Evolutionary conservation across 2,888 invertebrate species (phyloP).

Genomic region (Oscheius sp.): DNA sequence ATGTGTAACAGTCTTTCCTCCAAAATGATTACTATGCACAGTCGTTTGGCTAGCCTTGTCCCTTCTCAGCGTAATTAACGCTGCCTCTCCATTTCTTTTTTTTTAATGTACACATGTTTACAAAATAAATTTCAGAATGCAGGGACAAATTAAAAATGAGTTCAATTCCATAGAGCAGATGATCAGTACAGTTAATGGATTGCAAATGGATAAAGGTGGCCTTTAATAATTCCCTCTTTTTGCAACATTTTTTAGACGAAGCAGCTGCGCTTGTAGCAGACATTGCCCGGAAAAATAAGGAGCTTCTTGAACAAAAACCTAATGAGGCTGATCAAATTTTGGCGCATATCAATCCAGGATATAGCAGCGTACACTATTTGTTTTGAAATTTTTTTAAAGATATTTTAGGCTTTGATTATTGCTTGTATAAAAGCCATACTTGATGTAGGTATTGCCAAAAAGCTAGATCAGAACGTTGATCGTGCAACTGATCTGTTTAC

Average conservation of each 20-base stretch:
- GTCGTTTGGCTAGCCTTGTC: slow-evolving; percentile 16
- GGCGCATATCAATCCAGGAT: slow-evolving; percentile 39
- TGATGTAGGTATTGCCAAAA: slow-evolving; percentile 38
- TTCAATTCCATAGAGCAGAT: slow-evolving; percentile 32
- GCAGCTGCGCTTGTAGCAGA: slow-evolving; percentile 44
- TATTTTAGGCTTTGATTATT: slow-evolving; percentile 43
- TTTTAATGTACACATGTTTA: not conserved
- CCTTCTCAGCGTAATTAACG: slow-evolving; percentile 1
- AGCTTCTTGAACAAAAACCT: slow-evolving; percentile 45
- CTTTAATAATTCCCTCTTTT: not conserved
- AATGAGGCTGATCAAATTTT: slow-evolving; percentile 48
- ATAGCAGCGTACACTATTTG: slow-evolving; percentile 39
- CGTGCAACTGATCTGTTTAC: slow-evolving; percentile 48
- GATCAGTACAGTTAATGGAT: not conserved
- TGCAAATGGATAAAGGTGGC: not conserved
- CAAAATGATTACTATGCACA: slow-evolving; percentile 34
- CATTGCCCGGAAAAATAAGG: slow-evolving; percentile 45
- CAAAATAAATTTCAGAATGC: slow-evolving; percentile 20
- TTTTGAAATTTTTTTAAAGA: not conserved
- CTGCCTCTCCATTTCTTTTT: not conserved
- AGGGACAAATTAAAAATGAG: not conserved
- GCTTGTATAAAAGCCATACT: slow-evolving; percentile 50
- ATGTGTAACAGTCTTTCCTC: slow-evolving; percentile 17
- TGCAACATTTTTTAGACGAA: slow-evolving; percentile 32
- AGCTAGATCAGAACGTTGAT: slow-evolving; percentile 42